Percentiles rank a stretch among this genome's conserved stretches.
Evolutionary conservation across 2,113 vertebrate species (phyloP).

Genomic region (Oryzias celebensis): DNA sequence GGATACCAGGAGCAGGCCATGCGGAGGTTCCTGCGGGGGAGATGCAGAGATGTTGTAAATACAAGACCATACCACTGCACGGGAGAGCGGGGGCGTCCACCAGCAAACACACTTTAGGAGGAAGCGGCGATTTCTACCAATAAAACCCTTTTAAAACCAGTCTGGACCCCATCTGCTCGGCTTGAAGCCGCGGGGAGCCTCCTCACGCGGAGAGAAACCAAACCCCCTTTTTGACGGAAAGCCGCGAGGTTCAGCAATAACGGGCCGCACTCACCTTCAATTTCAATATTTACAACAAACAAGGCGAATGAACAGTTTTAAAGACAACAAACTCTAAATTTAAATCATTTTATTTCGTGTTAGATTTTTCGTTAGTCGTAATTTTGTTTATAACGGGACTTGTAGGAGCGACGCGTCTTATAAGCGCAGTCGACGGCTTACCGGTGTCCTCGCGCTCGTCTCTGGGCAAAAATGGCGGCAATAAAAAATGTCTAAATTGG

Average conservation of each 20-base stretch:
- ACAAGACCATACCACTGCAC: neutral
- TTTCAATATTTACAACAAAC: neutral
- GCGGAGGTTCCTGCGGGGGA: constrained; percentile 7
- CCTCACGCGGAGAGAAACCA: neutral
- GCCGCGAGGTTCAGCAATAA: neutral
- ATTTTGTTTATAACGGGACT: constrained; percentile 10
- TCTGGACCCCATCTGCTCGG: neutral
- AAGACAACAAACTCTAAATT: neutral
- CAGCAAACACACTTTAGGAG: no score
- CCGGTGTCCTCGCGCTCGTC: constrained; percentile 3
- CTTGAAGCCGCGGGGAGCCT: neutral
- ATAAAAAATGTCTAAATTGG: neutral
- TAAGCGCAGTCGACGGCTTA: neutral
- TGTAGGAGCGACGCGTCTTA: constrained; percentile 10
- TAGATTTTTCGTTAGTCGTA: neutral
- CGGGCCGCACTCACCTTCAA: constrained; percentile 2
- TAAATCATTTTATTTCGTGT: neutral
- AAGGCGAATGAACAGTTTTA: neutral
- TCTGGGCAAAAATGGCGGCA: no score
- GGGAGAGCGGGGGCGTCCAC: neutral
- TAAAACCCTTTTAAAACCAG: neutral
- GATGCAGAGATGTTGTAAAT: neutral
- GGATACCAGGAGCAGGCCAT: neutral
- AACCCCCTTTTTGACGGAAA: constrained; percentile 5
- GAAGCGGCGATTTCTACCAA: no score